A percentile compares a stretch with the other conserved stretches of the same genome.
phyloP scores from a whole-genome alignment of 2,113 vertebrate species.

The Gasterosteus nipponicus region DNA sequence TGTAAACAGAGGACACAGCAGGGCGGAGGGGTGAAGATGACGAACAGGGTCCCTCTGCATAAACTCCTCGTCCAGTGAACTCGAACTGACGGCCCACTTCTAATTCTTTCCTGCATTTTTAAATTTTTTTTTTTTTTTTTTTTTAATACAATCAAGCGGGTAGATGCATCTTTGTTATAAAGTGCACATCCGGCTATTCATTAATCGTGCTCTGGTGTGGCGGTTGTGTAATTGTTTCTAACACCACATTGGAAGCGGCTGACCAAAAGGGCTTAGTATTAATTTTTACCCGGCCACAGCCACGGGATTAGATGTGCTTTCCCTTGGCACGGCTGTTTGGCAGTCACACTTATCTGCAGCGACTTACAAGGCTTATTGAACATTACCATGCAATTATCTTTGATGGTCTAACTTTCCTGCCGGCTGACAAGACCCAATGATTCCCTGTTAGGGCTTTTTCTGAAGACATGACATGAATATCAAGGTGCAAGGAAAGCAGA shows the following conservation, averaged over 20 bases:
- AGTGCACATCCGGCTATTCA: slow-evolving; percentile 64
- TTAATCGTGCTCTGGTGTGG: slow-evolving; percentile 64
- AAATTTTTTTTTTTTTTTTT: slow-evolving; percentile 56
- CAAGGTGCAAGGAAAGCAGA: slow-evolving; percentile 44
- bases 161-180: slow-evolving; percentile 65
- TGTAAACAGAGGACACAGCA: slow-evolving; percentile 43
- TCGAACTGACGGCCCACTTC: slow-evolving; percentile 47
- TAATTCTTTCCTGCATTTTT: slow-evolving; percentile 18
- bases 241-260: slow-evolving; percentile 50
- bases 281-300: slow-evolving; percentile 65
- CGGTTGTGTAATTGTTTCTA: slow-evolving; percentile 73
- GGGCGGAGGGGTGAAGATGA: slow-evolving; percentile 49
- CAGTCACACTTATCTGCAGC: slow-evolving; percentile 71
- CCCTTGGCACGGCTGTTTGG: slow-evolving; percentile 71
- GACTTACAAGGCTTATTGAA: slow-evolving; percentile 78
- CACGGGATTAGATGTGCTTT: slow-evolving; percentile 71
- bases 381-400: slow-evolving; percentile 81
- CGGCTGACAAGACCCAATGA: slow-evolving; percentile 70
- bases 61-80: slow-evolving; percentile 54
- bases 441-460: slow-evolving; percentile 62
- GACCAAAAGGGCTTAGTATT: slow-evolving; percentile 69
- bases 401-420: slow-evolving; percentile 73
- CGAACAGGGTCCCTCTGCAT: slow-evolving; percentile 42
- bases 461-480: slow-evolving; percentile 58
- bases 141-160: slow-evolving; percentile 33